These are phyloP conservation scores for Hermodice carunculata DNA, from an alignment of 2,888 invertebrate species.

Conservation along the genomic window DNA sequence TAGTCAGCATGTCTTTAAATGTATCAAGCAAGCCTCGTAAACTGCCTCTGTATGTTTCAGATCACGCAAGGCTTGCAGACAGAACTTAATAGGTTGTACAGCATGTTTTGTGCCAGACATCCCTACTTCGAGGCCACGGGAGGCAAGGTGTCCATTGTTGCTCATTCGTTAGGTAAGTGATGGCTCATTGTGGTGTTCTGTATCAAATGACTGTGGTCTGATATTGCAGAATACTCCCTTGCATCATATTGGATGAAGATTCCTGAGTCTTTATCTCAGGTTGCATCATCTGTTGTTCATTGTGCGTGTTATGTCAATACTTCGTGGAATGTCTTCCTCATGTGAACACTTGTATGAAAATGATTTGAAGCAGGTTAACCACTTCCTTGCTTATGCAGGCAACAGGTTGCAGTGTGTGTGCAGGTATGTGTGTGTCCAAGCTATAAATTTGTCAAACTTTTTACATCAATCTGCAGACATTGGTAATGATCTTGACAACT, in stretches of 20 bases:
- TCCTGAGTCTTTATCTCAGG: too few species aligned
- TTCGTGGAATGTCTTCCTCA: neutral
- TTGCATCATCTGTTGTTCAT: neutral
- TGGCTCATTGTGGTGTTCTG: too few species aligned
- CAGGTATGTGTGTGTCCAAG: neutral
- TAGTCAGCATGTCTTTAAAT: too few species aligned
- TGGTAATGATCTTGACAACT: too few species aligned
- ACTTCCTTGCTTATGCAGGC: neutral
- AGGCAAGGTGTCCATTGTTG: slow-evolving; percentile 78
- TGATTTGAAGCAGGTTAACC: neutral
- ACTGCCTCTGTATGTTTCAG: slow-evolving; percentile 57
- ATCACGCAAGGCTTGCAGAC: slow-evolving; percentile 76
- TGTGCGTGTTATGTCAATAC: neutral
- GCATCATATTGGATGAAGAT: too few species aligned
- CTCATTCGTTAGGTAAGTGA: slow-evolving; percentile 76
- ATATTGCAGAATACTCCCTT: too few species aligned
- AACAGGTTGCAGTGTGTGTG: slow-evolving; percentile 1
- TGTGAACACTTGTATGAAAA: neutral
- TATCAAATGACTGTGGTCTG: too few species aligned
- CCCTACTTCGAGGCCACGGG: slow-evolving; percentile 75
- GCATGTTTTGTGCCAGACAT: slow-evolving; percentile 77
- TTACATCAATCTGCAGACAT: too few species aligned
- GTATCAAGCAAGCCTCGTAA: too few species aligned
- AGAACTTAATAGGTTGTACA: slow-evolving; percentile 77
- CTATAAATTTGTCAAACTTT: too few species aligned